These are phyloP conservation scores for Dromaius novaehollandiae DNA, from an alignment of 2,113 vertebrate species.

Conservation along the genomic window DNA sequence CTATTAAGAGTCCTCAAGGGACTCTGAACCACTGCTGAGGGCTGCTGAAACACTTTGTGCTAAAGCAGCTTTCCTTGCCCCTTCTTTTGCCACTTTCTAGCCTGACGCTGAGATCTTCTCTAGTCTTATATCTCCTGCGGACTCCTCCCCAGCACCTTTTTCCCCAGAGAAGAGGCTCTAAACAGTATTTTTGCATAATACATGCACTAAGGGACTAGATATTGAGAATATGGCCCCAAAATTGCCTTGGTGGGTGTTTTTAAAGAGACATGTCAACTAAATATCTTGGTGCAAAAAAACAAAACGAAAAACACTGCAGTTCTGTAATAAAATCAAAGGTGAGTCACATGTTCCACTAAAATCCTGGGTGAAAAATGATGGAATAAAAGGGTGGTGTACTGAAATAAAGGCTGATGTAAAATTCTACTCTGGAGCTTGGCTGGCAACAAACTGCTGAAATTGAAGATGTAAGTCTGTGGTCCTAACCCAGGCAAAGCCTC, in stretches of 20 bases:
- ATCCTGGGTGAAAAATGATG: not conserved
- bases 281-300: not conserved
- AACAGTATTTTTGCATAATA: not conserved
- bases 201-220: not conserved
- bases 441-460: not conserved
- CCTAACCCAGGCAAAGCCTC: not conserved
- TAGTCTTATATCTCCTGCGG: not conserved
- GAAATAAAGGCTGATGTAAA: not conserved
- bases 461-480: not conserved
- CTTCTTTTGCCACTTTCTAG: not conserved
- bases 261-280: not conserved
- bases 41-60: not conserved
- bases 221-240: not conserved
- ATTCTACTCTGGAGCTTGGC: not conserved
- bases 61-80: not conserved
- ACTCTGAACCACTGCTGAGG: not conserved
- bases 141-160: no score
- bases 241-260: not conserved
- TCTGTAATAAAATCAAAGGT: not conserved
- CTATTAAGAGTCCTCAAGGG: not conserved
- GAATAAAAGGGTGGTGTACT: not conserved
- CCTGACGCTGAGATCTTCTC: not conserved
- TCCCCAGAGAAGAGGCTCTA: not conserved
- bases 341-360: fast-evolving
- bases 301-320: not conserved